Evolutionary conservation across 2,113 vertebrate species (phyloP).

Genomic region (Octodon degus): DNA sequence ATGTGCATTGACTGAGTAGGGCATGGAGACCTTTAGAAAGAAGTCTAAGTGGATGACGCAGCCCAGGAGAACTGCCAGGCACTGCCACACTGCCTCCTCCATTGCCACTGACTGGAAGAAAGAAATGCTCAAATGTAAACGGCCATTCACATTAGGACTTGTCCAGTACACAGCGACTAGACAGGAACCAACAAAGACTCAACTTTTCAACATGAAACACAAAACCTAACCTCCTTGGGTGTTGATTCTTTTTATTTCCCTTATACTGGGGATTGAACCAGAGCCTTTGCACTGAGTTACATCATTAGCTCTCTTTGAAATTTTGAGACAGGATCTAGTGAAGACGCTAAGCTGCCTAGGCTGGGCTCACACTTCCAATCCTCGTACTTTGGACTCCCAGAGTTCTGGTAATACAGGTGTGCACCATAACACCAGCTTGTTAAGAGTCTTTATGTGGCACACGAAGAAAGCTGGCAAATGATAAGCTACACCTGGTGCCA

Average conservation of each 20-base stretch:
- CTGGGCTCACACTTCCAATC: background rate
- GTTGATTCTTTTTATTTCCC: background rate
- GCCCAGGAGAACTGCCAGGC: conserved; percentile 84
- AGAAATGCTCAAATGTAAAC: conserved; percentile 81
- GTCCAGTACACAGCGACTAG: conserved; percentile 73
- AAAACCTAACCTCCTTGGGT: conserved; percentile 35
- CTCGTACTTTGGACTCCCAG: background rate
- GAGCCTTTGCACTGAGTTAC: background rate
- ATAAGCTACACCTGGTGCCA: background rate
- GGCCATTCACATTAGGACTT: conserved; percentile 58
- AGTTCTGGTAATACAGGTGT: background rate
- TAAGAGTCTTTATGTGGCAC: background rate
- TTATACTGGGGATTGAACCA: background rate
- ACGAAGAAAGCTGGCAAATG: background rate
- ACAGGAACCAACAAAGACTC: conserved; percentile 68
- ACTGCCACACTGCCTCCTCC: conserved; percentile 83
- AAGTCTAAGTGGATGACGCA: conserved; percentile 83
- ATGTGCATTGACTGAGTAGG: conserved; percentile 74
- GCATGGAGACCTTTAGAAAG: conserved; percentile 84
- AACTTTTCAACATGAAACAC: conserved; percentile 61
- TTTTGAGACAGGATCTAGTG: background rate
- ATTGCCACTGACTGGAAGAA: conserved; percentile 84
- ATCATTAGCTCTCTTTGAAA: background rate
- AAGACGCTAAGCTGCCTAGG: background rate
- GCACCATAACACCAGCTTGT: background rate